Evolutionary conservation across 1,140 invertebrate genomes (phyloP).

Genomic region (Lepidostoma basale): DNA sequence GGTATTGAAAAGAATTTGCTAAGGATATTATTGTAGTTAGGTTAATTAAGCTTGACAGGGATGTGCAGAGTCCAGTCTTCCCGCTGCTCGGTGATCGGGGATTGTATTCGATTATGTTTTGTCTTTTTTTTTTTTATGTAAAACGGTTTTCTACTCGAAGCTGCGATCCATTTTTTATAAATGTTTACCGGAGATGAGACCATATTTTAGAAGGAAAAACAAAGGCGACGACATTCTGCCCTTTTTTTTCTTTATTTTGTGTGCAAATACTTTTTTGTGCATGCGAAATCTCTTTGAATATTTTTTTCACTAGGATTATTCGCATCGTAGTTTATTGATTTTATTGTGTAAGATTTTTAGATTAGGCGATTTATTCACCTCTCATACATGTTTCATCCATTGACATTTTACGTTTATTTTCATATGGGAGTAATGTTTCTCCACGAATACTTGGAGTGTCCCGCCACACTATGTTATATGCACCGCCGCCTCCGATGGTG

Average conservation of each 20-base stretch:
- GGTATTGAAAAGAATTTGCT: slow-evolving; percentile 26
- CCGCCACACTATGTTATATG: too few relatives aligned
- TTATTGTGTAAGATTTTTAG: slow-evolving; percentile 43
- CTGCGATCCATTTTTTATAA: slow-evolving; percentile 8
- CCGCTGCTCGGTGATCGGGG: slow-evolving; percentile 22
- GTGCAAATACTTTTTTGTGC: slow-evolving; percentile 1
- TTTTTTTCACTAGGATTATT: slow-evolving; percentile 37
- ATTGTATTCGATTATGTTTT: slow-evolving; percentile 27
- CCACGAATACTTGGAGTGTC: too few relatives aligned
- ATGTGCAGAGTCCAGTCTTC: background rate
- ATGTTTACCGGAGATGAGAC: background rate
- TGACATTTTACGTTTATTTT: slow-evolving; percentile 24
- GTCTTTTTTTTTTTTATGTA: slow-evolving; percentile 4
- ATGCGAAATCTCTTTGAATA: slow-evolving; percentile 18
- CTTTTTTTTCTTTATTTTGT: slow-evolving; percentile 20
- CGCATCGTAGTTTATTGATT: slow-evolving; percentile 41
- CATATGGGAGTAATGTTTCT: slow-evolving; percentile 25
- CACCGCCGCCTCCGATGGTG: too few relatives aligned
- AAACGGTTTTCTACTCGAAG: slow-evolving; percentile 9
- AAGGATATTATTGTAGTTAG: slow-evolving; percentile 28
- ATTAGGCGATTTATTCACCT: slow-evolving; percentile 39
- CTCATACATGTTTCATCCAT: slow-evolving; percentile 36
- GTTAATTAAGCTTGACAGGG: slow-evolving; percentile 31
- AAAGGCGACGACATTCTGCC: background rate
- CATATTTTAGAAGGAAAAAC: background rate